phyloP scores from a whole-genome alignment of 2,113 vertebrate genomes.

The Apeltes quadracus region DNA sequence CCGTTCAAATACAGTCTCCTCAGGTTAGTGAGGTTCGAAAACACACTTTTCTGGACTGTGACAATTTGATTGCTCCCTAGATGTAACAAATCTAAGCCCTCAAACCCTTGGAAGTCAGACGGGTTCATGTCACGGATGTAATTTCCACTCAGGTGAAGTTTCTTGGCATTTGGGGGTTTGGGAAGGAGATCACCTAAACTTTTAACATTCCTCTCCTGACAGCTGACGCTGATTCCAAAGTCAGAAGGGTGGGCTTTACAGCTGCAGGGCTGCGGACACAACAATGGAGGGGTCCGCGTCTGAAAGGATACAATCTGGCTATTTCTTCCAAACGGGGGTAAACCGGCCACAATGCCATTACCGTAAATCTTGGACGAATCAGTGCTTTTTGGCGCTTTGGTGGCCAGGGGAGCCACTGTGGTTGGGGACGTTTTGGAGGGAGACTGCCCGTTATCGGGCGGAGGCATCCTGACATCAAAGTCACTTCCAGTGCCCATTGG shows the following conservation, averaged over 20 bases:
- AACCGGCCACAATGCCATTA: constrained; percentile 94
- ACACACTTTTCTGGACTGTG: constrained; percentile 88
- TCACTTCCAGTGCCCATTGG: constrained; percentile 94
- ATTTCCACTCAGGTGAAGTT: constrained; percentile 95
- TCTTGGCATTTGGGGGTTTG: constrained; percentile 93
- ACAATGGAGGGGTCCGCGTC: constrained; percentile 89
- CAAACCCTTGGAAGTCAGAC: constrained; percentile 89
- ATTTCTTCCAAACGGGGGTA: constrained; percentile 85
- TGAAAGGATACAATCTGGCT: constrained; percentile 95
- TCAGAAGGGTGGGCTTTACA: constrained; percentile 97
- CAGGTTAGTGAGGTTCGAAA: constrained; percentile 94
- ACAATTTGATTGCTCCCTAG: constrained; percentile 95
- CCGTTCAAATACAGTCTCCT: constrained; percentile 95
- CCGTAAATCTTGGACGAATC: constrained; percentile 96
- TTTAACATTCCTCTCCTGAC: constrained; percentile 93
- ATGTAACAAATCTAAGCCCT: constrained; percentile 95
- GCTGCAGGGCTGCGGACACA: constrained; percentile 89
- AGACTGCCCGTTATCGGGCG: constrained; percentile 84
- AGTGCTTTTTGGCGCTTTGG: constrained; percentile 91
- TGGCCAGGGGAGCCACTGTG: constrained; percentile 84
- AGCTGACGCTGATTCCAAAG: constrained; percentile 95
- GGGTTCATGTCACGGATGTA: constrained; percentile 90
- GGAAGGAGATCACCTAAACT: constrained; percentile 88
- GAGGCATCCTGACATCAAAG: constrained; percentile 92
- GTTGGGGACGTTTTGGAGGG: constrained; percentile 87